Evolutionary conservation across 2,888 invertebrate genomes (phyloP).

Genomic region (Malthinus seriepunctatus): DNA sequence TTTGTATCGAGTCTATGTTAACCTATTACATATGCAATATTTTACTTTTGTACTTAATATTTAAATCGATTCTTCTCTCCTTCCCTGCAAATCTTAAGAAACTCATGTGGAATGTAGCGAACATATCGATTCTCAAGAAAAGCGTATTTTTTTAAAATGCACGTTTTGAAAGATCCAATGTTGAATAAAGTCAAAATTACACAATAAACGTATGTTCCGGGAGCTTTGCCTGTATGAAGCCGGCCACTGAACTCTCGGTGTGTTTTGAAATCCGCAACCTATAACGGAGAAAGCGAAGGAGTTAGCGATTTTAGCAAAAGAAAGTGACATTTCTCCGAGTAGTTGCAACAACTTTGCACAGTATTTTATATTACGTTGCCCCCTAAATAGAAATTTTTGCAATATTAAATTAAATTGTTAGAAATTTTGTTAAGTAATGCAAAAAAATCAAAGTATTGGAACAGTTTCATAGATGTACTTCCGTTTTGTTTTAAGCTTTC

Average conservation of each 20-base stretch:
- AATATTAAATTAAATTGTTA: constrained; percentile 4
- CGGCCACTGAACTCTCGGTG: constrained; percentile 32
- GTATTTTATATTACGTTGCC: constrained; percentile 21
- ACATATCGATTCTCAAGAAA: no score
- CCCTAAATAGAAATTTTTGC: constrained; percentile 7
- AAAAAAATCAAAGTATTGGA: not conserved
- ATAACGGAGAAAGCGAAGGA: constrained; percentile 35
- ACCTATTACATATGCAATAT: no score
- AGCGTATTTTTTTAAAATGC: no score
- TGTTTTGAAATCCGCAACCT: constrained; percentile 26
- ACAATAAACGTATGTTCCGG: constrained; percentile 40
- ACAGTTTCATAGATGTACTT: not conserved
- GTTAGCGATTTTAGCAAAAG: constrained; percentile 32
- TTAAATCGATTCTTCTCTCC: no score
- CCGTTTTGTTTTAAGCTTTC: constrained; percentile 1
- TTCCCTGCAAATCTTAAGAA: no score
- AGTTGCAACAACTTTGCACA: constrained; percentile 20
- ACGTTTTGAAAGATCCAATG: constrained; percentile 10
- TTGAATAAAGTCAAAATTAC: constrained; percentile 24
- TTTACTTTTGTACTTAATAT: no score
- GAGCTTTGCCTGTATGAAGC: constrained; percentile 41
- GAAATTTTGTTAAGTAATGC: constrained; percentile 5
- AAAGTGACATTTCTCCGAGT: constrained; percentile 35
- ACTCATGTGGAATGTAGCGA: no score
- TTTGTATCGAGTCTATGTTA: no score